Evolutionary conservation across 2,888 invertebrate genomes (phyloP), one percentile per base, ranked within the genome.

Genomic region (Chymomyza procnemis): DNA sequence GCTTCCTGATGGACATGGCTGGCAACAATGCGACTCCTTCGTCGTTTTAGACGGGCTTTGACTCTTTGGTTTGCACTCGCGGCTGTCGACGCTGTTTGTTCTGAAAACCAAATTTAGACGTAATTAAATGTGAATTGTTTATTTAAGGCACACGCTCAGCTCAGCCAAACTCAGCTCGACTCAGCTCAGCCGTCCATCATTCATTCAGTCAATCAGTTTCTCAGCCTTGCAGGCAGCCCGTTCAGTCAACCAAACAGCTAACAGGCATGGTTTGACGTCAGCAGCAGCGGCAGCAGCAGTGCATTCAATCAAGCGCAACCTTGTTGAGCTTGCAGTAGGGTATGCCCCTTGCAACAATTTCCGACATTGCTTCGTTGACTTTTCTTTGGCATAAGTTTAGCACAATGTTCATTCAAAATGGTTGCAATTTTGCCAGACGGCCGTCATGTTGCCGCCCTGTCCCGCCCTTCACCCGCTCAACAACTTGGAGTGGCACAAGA

Each of bases 101-200:
- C 82, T 81, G 80, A 74, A 84, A 88, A 88, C 88, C 88, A 88
- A 88, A 88, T 89, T 89, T 89, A 88, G 88, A 87, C 88, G 80
- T 89, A 89, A 89, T 89, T 89, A 89, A 88, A 88, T 88, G 88
- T 87, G 88, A 89, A 88, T 85, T 89, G 88, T 89, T 89, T 89
- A 88, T 88, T 88, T 86, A 88, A 80, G 87, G 83, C 86, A 76
- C 88, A 87, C 88, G 88, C 79, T 81, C 83, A 66, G 22, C 26
- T 26, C 26, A 26, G 26, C 26, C 8, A 4, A 26, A 26, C 26
- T 26, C 26, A 26, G 26, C 26, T 26, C 26, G 26, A 26, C 26
- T 26, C 26, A 26, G 26, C 8, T 26, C 26, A 26, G 26, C 26
- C 26, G 26, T 26, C 60, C 61, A 26, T 57, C 55, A 57, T 41